Base-by-base conservation (phyloP, 64 coral and sea anemone genomes). In the Montipora efflorescens region DNA sequence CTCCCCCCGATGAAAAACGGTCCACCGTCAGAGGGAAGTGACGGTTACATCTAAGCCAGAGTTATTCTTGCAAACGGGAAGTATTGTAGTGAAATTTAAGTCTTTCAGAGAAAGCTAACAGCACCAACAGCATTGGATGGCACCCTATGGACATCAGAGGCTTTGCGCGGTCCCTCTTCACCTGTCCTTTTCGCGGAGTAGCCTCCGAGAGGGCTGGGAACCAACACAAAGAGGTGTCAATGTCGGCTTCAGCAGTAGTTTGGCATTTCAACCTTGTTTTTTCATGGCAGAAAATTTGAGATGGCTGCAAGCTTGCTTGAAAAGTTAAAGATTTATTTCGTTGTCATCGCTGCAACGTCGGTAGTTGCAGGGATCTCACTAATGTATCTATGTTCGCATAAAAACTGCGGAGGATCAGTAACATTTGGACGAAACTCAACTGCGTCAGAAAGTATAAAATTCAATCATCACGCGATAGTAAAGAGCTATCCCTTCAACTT, bases 401-500 rank as follows among this genome's bases (percentile, higher is more conserved):
- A 10, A 8, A 46, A 14, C 6, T 86, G 25, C 47, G 46, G 53
- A 8, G 11, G 0, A 12, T 47, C 46, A 45, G 18, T 67, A 45
- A 14, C 13, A 6, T 18, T 15, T 11, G 12, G 4, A 49, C 18
- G 15, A 85, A 85, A 49, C 62, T 50, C 7, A 19, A 47, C 44
- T 8, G n/a, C 28, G 28, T 36, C 28, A 36, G 28, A 8, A 67
- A 67, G 14, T 15, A 18, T 61, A 62, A 12, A 81, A 43, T 82
- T 22, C 25, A 21, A 82, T 82, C 55, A 9, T 82, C n/a, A 45
- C 15, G 18, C 8, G 48, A 84, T 10, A 8, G 9, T 86, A 69
- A 93, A 88, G 9, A 47, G 68, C 48, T 88, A 44, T 50, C 23
- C 59, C 15, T 96, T 94, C 78, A 79, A 90, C 55, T 48, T 94